phyloP scores from a whole-genome alignment of 2,797 vertebrate genomes.

The Lithobates sylvaticus region DNA sequence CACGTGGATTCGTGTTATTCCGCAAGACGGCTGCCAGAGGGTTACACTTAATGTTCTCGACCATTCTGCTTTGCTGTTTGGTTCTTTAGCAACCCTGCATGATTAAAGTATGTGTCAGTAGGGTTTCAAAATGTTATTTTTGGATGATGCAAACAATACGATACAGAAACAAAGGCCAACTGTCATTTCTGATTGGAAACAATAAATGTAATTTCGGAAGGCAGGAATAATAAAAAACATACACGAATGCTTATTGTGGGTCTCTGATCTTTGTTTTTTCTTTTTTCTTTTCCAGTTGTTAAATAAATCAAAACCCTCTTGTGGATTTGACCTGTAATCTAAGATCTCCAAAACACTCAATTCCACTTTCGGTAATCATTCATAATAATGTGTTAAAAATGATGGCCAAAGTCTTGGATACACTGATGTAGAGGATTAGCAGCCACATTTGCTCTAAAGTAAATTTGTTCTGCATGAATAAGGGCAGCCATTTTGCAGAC shows the following conservation, averaged over 20 bases:
- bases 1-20: slow-evolving; percentile 12
- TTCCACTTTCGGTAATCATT: slow-evolving; percentile 63
- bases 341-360: slow-evolving; percentile 68
- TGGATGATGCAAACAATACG: slow-evolving; percentile 64
- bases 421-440: slow-evolving; percentile 51
- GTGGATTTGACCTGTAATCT: slow-evolving; percentile 69
- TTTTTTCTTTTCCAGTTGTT: slow-evolving; percentile 62
- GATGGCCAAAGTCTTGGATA: slow-evolving; percentile 63
- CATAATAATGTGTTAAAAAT: slow-evolving; percentile 56
- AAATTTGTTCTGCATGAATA: not conserved
- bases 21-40: not conserved
- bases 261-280: slow-evolving; percentile 67
- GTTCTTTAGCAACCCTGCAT: slow-evolving; percentile 63
- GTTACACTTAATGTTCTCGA: slow-evolving; percentile 44
- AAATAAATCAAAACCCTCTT: slow-evolving; percentile 72
- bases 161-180: slow-evolving; percentile 67
- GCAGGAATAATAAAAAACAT: slow-evolving; percentile 71
- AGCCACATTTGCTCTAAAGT: not conserved
- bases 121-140: slow-evolving; percentile 67
- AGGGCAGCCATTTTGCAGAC: not conserved
- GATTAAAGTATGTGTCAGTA: slow-evolving; percentile 64
- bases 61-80: slow-evolving; percentile 62
- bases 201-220: slow-evolving; percentile 69
- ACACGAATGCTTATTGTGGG: slow-evolving; percentile 63
- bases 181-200: slow-evolving; percentile 71